Base-by-base conservation (phyloP, 2,113 vertebrate genomes). In the Aptenodytes patagonicus region DNA sequence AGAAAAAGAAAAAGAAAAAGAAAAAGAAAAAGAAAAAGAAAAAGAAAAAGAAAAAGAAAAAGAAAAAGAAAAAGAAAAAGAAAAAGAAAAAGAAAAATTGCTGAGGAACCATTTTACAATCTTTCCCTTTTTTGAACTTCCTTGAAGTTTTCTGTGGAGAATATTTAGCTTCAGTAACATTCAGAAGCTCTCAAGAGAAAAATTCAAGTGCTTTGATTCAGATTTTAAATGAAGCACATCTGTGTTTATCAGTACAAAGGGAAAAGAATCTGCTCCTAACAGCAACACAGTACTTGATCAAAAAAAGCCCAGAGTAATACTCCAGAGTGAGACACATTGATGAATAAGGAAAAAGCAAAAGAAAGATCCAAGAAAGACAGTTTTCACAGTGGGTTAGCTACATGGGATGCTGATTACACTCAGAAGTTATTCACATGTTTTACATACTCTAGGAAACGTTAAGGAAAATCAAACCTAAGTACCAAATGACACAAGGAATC, bases 211-310 rank as follows among this genome's bases (percentile, higher is more conserved):
- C 65, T 93, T 93, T 93, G 85, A 87, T 90, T 92, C 60, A 58
- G 34, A 92, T 75, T 87, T 92, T 70, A 85, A 87, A 89, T 51
- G 54, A 90, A 95, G 22, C 20, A 26, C 4, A 0, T 70, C 44
- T 78, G 17, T 60, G 60, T 88, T 96, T 95, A 64, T 70, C 72
- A 57, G 61, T 42, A 62, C 78, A 91, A 89, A 91, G 21, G 66
- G n/a, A 15, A 65, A 69, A 29, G 55, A 89, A 79, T 71, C 46
- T 65, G 32, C 17, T 89, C 34, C 61, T 91, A 73, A 82, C 36
- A 91, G 42, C 36, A 81, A 38, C 34, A 42, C 8, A 44, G 28
- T 34, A 54, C n/a, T 93, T 4, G 6, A 72, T 84, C 88, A 47
- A 82, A 94, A 90, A 89, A 66, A 13, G 85, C 36, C 51, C 5